Conservation (phyloP, 2,113 vertebrate species). For the Sula dactylatra region DNA sequence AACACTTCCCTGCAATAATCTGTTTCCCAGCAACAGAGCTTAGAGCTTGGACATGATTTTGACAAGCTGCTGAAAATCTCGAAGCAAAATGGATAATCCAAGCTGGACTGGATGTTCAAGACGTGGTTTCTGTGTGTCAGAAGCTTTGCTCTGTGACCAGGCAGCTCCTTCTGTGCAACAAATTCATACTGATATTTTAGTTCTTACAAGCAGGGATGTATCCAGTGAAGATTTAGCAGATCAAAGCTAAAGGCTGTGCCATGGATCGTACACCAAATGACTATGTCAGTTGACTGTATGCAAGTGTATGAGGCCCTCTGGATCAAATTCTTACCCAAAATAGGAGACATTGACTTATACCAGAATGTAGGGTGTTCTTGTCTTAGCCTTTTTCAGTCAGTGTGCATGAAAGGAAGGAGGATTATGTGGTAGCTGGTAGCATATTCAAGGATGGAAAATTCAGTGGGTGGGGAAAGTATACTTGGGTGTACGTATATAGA, state of each 20-base stretch:
- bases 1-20: neutral
- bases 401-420: neutral
- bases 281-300: neutral
- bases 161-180: neutral
- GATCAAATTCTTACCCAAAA: neutral
- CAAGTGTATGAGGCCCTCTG: neutral
- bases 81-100: neutral
- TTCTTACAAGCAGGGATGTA: neutral
- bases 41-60: neutral
- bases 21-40: neutral
- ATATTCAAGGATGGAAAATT: neutral
- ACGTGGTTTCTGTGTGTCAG: neutral
- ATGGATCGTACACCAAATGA: neutral
- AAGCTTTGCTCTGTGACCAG: neutral
- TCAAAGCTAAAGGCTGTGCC: neutral
- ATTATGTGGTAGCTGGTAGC: neutral
- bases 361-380: neutral
- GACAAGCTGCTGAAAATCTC: neutral
- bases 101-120: neutral
- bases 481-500: fast-evolving
- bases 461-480: neutral
- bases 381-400: neutral
- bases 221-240: neutral
- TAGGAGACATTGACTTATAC: neutral
- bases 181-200: neutral